Conservation (phyloP, 2,888 invertebrate species). For the Chaitophorus viminalis region DNA sequence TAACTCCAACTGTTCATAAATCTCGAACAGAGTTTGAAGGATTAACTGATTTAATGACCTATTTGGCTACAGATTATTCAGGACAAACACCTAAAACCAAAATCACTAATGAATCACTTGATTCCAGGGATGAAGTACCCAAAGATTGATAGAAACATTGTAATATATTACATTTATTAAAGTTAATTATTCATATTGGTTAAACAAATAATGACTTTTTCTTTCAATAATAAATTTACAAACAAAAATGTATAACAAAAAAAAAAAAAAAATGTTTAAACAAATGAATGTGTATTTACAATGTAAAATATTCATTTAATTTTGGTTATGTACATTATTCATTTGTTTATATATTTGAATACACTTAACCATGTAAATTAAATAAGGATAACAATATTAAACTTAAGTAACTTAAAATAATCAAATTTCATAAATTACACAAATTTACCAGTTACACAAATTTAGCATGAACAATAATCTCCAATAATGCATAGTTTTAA, state of each 20-base stretch:
- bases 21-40: constrained; percentile 89
- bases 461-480: neutral
- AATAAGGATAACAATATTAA: constrained; percentile 39
- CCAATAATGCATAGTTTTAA: neutral
- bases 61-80: constrained; percentile 72
- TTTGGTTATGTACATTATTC: constrained; percentile 17
- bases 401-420: constrained; percentile 17
- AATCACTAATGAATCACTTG: constrained; percentile 3
- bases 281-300: constrained; percentile 34
- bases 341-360: constrained; percentile 25
- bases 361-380: constrained; percentile 20
- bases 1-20: constrained; percentile 81
- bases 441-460: constrained; percentile 12
- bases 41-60: constrained; percentile 84
- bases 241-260: constrained; percentile 55
- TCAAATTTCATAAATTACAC: constrained; percentile 13
- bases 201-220: constrained; percentile 30
- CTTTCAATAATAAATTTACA: constrained; percentile 46
- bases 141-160: constrained; percentile 51
- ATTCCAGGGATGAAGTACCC: constrained; percentile 17
- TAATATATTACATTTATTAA: constrained; percentile 44
- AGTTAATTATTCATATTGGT: constrained; percentile 31
- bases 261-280: constrained; percentile 31
- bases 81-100: constrained; percentile 60
- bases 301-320: constrained; percentile 21